A percentile compares a stretch with the other conserved stretches of the same genome.
Conservation (phyloP, 2,888 invertebrate genomes). For the Drosophila kambysellisi region DNA sequence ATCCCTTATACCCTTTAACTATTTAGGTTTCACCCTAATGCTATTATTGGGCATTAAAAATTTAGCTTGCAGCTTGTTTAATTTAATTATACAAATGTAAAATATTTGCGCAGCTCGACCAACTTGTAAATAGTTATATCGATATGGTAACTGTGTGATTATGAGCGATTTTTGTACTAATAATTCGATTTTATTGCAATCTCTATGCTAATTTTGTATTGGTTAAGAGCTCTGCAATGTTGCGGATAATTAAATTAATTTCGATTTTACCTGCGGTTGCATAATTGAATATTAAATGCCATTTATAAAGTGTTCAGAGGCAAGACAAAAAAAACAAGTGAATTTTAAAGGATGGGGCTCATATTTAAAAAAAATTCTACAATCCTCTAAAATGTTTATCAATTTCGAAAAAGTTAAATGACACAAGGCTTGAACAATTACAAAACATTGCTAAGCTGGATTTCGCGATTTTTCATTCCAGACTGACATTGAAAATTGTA, state of each 20-base stretch:
- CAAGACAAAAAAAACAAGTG: neutral
- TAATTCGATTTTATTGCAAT: conserved; percentile 55
- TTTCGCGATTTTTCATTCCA: conserved; percentile 8
- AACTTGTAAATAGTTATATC: conserved; percentile 8
- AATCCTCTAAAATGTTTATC: conserved; percentile 5
- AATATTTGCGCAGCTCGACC: conserved; percentile 32
- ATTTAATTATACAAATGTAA: conserved; percentile 62
- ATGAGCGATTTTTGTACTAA: conserved; percentile 46
- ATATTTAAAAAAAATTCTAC: neutral
- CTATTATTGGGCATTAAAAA: conserved; percentile 41
- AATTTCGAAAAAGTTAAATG: neutral
- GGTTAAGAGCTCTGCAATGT: conserved; percentile 19
- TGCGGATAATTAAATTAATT: conserved; percentile 61
- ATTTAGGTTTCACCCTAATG: conserved; percentile 14
- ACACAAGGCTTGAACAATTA: conserved; percentile 20
- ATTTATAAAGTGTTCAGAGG: conserved; percentile 7
- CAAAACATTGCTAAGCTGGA: conserved; percentile 31
- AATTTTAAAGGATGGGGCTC: neutral
- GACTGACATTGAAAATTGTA: conserved; percentile 49
- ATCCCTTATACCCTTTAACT: neutral
- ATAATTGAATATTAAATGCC: conserved; percentile 39
- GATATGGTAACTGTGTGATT: conserved; percentile 26
- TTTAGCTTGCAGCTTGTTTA: conserved; percentile 56
- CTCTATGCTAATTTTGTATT: conserved; percentile 36
- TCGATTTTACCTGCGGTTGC: conserved; percentile 41